Evolutionary conservation across 2,113 vertebrate genomes (phyloP).

Genomic region (Miniopterus natalensis): DNA sequence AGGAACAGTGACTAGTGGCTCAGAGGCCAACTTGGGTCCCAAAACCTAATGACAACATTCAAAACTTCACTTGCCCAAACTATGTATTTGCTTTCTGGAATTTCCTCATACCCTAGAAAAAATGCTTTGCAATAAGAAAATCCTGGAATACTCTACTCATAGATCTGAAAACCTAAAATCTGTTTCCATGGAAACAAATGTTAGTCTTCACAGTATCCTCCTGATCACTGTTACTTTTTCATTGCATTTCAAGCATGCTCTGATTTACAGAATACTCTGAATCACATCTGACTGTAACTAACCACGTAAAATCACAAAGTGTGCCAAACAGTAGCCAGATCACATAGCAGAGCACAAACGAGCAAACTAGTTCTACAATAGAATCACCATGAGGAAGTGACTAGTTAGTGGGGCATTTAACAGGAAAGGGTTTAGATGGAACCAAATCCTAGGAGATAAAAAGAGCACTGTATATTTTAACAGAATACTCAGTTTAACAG

Average conservation of each 20-base stretch:
- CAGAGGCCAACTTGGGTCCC: not conserved
- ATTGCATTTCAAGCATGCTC: not conserved
- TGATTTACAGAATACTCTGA: not conserved
- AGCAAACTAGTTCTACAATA: not conserved
- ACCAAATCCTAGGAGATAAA: not conserved
- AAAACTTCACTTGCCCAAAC: not conserved
- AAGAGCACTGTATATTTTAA: not conserved
- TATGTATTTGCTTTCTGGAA: slow-evolving; percentile 11
- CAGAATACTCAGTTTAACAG: not conserved
- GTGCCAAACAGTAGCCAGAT: not conserved
- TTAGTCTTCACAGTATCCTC: not conserved
- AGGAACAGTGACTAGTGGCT: not conserved
- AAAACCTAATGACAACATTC: not conserved
- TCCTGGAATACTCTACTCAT: not conserved
- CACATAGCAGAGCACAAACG: not conserved
- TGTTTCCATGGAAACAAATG: not conserved
- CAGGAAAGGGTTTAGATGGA: not conserved
- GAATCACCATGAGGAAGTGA: not conserved
- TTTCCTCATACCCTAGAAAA: not conserved
- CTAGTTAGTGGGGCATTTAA: not conserved
- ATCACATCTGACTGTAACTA: not conserved
- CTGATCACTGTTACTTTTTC: not conserved
- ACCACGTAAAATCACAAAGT: not conserved
- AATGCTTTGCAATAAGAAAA: not conserved
- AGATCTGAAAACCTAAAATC: not conserved